Evolutionary conservation across 2,888 invertebrate species (phyloP).

Genomic region (Pharmacophagus antenor): DNA sequence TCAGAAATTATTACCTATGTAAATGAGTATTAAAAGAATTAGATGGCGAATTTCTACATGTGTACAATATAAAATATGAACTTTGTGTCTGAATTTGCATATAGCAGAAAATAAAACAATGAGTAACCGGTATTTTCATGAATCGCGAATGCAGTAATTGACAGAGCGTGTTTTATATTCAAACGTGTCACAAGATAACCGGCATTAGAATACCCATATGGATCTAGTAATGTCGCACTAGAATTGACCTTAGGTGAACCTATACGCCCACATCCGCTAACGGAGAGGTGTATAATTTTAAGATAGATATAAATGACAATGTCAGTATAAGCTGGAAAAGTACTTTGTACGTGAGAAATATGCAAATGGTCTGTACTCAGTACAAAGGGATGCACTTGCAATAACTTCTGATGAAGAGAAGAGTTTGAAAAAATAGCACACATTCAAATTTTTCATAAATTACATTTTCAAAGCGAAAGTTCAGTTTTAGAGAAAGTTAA

Average conservation of each 20-base stretch:
- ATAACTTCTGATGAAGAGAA: constrained; percentile 52
- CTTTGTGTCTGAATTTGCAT: too few species aligned
- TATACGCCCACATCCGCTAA: constrained; percentile 33
- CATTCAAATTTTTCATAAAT: constrained; percentile 50
- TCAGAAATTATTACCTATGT: too few species aligned
- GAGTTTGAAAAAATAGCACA: constrained; percentile 48
- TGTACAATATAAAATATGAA: too few species aligned
- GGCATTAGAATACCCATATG: too few species aligned
- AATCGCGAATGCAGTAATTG: too few species aligned
- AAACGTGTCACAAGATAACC: too few species aligned
- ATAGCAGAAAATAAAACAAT: background rate
- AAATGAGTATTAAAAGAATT: too few species aligned
- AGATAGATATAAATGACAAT: too few species aligned
- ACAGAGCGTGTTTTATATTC: too few species aligned
- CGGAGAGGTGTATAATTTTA: constrained; percentile 44
- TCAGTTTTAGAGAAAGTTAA: constrained; percentile 33
- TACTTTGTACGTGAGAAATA: constrained; percentile 52
- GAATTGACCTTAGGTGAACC: constrained; percentile 33
- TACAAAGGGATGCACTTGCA: constrained; percentile 46
- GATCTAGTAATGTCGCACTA: constrained; percentile 4
- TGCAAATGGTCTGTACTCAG: constrained; percentile 55
- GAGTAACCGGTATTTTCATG: too few species aligned
- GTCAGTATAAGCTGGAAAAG: constrained; percentile 45
- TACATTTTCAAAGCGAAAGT: constrained; percentile 37
- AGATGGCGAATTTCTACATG: too few species aligned